A percentile compares a stretch with the other conserved stretches of the same genome.
Evolutionary conservation across 2,797 vertebrate genomes (phyloP).

Genomic region (Sarcoramphus papa): DNA sequence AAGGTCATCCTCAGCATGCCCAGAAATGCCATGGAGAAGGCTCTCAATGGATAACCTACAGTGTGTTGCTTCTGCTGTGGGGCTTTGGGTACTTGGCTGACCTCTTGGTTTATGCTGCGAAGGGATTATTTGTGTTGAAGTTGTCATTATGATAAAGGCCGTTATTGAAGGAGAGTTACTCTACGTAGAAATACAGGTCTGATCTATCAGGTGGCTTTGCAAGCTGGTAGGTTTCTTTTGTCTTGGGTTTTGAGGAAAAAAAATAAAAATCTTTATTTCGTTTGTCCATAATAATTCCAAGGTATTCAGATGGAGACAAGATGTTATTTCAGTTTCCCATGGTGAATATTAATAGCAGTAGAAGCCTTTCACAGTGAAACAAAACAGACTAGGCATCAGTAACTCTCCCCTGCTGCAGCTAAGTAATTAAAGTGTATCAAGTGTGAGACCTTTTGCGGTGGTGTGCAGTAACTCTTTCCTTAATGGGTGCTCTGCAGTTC

Average conservation of each 20-base stretch:
- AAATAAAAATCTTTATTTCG: neutral
- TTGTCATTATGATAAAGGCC: neutral
- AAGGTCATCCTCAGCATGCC: neutral
- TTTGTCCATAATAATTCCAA: neutral
- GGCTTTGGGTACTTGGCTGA: neutral
- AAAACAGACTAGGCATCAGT: neutral
- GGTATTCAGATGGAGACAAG: neutral
- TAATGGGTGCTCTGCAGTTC: neutral
- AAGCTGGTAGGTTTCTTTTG: neutral
- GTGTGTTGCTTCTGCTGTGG: neutral
- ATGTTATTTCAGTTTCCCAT: neutral
- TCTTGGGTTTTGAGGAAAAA: neutral
- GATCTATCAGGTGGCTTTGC: neutral
- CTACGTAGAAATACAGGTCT: neutral
- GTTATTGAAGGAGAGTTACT: neutral
- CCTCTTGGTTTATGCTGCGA: neutral
- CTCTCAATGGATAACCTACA: neutral
- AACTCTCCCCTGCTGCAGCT: neutral
- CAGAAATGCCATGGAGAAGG: neutral
- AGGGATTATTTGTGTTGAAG: neutral
- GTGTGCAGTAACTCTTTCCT: neutral
- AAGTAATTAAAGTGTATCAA: neutral
- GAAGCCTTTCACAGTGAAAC: neutral
- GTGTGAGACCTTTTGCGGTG: neutral
- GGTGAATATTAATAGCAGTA: conserved; percentile 30